Conservation (phyloP, 30 jellyfish, hydroid and myxozoan species). For the Haliclystus octoradiatus region DNA sequence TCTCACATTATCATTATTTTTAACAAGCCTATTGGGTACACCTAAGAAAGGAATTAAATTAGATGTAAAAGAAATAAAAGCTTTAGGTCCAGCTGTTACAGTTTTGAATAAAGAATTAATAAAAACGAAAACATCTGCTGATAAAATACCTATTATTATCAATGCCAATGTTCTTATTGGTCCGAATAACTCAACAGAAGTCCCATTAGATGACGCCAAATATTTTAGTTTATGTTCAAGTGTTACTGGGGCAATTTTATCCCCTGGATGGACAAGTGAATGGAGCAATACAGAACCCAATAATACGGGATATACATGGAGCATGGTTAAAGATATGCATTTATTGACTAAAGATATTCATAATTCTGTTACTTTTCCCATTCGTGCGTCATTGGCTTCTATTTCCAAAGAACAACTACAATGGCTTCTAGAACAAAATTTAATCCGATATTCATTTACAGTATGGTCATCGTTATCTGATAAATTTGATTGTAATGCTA, state of each 20-base stretch:
- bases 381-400: conserved; percentile 77
- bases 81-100: conserved; percentile 55
- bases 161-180: conserved; percentile 88
- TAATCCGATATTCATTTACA: conserved; percentile 41
- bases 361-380: conserved; percentile 71
- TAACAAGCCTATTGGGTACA: conserved; percentile 8
- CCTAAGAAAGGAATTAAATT: conserved; percentile 63
- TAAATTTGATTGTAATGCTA: conserved; percentile 22
- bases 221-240: conserved; percentile 23
- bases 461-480: conserved; percentile 76
- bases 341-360: conserved; percentile 6
- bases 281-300: conserved; percentile 4
- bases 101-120: conserved; percentile 21
- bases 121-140: background rate
- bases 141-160: conserved; percentile 15
- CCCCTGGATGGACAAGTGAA: conserved; percentile 92
- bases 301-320: conserved; percentile 68
- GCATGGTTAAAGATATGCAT: conserved; percentile 62
- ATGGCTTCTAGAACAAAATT: conserved; percentile 44
- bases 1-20: conserved; percentile 35
- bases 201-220: conserved; percentile 53
- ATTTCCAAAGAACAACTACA: conserved; percentile 44
- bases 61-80: conserved; percentile 66
- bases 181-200: conserved; percentile 48
- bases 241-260: conserved; percentile 14